Percentiles rank a stretch among this genome's conserved stretches.
Evolutionary conservation across 2,797 vertebrate genomes (phyloP).

Genomic region (Echiichthys vipera): DNA sequence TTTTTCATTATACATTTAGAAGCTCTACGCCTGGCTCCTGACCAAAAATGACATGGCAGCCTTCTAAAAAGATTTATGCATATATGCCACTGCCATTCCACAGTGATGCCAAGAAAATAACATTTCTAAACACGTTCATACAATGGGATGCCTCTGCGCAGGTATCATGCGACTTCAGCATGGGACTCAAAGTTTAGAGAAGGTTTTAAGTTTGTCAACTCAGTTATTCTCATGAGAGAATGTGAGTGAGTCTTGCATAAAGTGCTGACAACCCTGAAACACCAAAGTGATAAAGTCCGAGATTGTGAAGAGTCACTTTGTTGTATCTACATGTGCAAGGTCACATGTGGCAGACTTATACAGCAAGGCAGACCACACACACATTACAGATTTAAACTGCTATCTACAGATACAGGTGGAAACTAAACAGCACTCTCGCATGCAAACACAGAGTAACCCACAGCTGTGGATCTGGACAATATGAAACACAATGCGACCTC

Average conservation of each 20-base stretch:
- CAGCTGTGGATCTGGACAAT: slow-evolving; percentile 74
- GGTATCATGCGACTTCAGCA: background rate
- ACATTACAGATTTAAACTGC: slow-evolving; percentile 1
- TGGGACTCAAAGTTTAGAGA: slow-evolving; percentile 15
- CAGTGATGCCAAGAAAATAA: slow-evolving; percentile 46
- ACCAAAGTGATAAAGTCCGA: slow-evolving; percentile 27
- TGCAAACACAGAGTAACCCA: slow-evolving; percentile 44
- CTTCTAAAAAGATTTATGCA: slow-evolving; percentile 67
- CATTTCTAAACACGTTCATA: slow-evolving; percentile 35
- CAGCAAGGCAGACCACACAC: background rate
- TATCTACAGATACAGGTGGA: slow-evolving; percentile 29
- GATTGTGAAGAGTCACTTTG: slow-evolving; percentile 30
- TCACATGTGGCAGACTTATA: background rate
- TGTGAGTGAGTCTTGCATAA: background rate
- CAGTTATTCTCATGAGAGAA: background rate
- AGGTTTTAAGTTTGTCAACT: slow-evolving; percentile 12
- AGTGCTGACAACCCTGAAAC: slow-evolving; percentile 25
- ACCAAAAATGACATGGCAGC: slow-evolving; percentile 72
- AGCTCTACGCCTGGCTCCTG: slow-evolving; percentile 45
- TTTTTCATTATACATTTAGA: slow-evolving; percentile 75
- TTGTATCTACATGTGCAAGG: slow-evolving; percentile 17
- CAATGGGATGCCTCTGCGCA: background rate
- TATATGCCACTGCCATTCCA: slow-evolving; percentile 43
- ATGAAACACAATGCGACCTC: slow-evolving; percentile 45
- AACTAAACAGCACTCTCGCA: slow-evolving; percentile 31